A percentile compares a stretch with the other conserved stretches of the same genome.
Conservation (phyloP, 2,113 vertebrate genomes). For the Bufo gargarizans region DNA sequence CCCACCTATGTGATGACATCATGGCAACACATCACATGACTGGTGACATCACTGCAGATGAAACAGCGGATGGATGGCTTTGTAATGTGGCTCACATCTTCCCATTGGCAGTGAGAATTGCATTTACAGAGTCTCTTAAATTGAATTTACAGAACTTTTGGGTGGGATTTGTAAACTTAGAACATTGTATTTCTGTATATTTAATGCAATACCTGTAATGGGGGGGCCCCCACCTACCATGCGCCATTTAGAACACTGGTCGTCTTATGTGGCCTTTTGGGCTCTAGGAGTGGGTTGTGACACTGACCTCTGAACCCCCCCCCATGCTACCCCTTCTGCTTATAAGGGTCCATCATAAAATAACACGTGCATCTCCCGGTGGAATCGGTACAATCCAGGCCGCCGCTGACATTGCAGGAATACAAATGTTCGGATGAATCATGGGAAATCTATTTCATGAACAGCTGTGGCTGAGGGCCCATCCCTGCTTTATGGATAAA, state of each 20-base stretch:
- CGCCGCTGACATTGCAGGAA: not conserved
- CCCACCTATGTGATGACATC: too few relatives aligned
- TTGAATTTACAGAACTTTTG: not conserved
- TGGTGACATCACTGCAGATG: too few relatives aligned
- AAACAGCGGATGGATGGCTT: too few relatives aligned
- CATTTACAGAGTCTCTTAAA: too few relatives aligned
- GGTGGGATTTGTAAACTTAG: not conserved
- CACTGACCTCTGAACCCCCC: not conserved
- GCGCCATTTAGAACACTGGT: not conserved
- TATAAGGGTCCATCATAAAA: not conserved
- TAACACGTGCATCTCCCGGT: not conserved
- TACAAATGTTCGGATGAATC: slow-evolving; percentile 12
- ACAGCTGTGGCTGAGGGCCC: not conserved
- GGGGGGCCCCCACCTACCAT: not conserved
- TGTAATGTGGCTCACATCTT: too few relatives aligned
- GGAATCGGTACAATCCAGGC: not conserved
- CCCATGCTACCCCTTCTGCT: too few relatives aligned
- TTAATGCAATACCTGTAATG: too few relatives aligned
- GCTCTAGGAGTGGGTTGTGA: not conserved
- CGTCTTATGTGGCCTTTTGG: not conserved
- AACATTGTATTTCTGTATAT: too few relatives aligned
- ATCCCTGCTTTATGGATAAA: not conserved
- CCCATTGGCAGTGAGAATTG: too few relatives aligned
- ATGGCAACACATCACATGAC: too few relatives aligned
- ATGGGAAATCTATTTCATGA: slow-evolving; percentile 8